Evolutionary conservation across 2,113 vertebrate genomes (phyloP), one percentile per base, ranked within the genome.

Genomic region (Ondatra zibethicus): DNA sequence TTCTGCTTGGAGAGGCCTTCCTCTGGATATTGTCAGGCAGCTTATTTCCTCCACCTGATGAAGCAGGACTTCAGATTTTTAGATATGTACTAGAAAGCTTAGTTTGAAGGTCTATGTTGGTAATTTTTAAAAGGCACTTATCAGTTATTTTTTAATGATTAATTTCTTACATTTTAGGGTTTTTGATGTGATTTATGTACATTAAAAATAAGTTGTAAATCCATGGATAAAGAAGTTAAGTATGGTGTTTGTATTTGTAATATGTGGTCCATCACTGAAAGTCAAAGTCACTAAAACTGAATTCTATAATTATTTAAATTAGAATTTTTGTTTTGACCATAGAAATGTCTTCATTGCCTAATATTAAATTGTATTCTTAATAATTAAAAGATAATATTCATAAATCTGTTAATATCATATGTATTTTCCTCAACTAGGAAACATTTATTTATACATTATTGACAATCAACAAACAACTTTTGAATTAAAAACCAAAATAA

Each of bases 271-370:
- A 93, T 55, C 39, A 92, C 58, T 84, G 78, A 95, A 94, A 93
- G 87, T 27, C 70, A 45, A 91, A 76, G 19, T 39, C 50, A 95
- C 7, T 96, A 94, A 89, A 94, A 76, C 0, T 76, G 36, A 93
- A 25, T 76, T 80, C 21, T 42, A 10, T 82, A 89, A 94, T 75
- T 86, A 82, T 73, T 93, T 13, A 58, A 65, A 93, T 72, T 29
- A 88, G 47, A 91, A 50, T 93, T 96, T 58, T 47, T 27, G 78
- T 39, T 85, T 33, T 73, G 33, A 92, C 1, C n/a, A 86, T 25
- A 96, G 61, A 91, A 80, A 85, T 82, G 70, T 96, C 88, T 92
- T 96, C 36, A 85, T 1, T 78, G 80, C 42, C 14, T 55, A 68
- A 42, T 39, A 39, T 29, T 58, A 58, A 66, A 66, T 0, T 86